These are phyloP conservation scores for Lepeophtheirus salmonis DNA, from an alignment of 1,140 invertebrate species.

Conservation along the genomic window DNA sequence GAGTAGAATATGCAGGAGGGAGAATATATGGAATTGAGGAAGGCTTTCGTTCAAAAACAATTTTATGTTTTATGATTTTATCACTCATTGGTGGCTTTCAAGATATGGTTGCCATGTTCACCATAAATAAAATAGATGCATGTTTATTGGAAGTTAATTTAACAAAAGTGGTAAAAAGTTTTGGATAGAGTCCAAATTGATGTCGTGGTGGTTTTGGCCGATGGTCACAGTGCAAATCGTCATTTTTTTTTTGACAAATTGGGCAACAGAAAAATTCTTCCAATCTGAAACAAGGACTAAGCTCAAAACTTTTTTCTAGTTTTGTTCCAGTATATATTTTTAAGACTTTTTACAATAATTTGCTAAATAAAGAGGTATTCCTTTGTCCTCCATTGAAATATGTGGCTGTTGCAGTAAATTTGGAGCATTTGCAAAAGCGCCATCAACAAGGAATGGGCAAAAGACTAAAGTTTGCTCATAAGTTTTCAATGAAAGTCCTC, in stretches of 20 bases:
- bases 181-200: too few relatives aligned
- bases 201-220: neutral
- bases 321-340: neutral
- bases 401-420: too few relatives aligned
- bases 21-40: neutral
- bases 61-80: neutral
- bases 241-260: neutral
- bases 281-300: neutral
- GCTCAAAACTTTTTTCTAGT: neutral
- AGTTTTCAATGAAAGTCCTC: too few relatives aligned
- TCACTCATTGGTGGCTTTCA: neutral
- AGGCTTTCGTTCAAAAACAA: too few relatives aligned
- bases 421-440: too few relatives aligned
- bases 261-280: neutral
- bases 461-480: too few relatives aligned
- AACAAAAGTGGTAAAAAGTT: neutral
- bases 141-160: neutral
- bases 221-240: neutral
- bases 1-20: neutral
- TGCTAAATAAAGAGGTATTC: neutral
- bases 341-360: neutral
- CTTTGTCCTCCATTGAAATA: too few relatives aligned
- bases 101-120: neutral
- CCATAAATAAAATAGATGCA: neutral
- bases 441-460: too few relatives aligned